phyloP scores from a whole-genome alignment of 1,140 invertebrate genomes.

The Anastatus disparis region DNA sequence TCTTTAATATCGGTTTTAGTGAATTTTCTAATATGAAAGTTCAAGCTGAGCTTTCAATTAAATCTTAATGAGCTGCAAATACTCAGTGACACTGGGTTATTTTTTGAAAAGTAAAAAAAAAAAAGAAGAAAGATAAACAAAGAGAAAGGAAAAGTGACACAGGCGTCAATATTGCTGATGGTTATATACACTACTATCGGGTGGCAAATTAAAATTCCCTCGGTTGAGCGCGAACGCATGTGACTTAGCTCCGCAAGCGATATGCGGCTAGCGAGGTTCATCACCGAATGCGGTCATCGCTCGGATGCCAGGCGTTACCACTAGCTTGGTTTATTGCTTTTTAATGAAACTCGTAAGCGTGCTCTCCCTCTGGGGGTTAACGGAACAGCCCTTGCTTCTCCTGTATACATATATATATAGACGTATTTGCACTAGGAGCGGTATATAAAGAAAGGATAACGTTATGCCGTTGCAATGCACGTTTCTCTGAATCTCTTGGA shows the following conservation, averaged over 20 bases:
- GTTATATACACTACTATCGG: neutral
- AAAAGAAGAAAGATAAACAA: no score
- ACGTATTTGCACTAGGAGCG: neutral
- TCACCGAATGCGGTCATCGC: slow-evolving; percentile 24
- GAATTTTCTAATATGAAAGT: no score
- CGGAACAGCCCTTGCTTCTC: neutral
- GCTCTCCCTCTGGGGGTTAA: slow-evolving; percentile 12
- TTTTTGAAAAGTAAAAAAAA: no score
- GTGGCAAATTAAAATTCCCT: slow-evolving; percentile 19
- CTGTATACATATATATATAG: slow-evolving; percentile 2
- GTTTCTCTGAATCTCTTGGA: neutral
- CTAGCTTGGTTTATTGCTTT: slow-evolving; percentile 28
- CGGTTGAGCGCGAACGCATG: slow-evolving; percentile 12
- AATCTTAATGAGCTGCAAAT: no score
- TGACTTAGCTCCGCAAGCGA: slow-evolving; percentile 5
- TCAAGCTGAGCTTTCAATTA: no score
- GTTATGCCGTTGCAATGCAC: neutral
- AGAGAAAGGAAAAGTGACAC: no score
- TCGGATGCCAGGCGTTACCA: slow-evolving; percentile 6
- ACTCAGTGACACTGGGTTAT: no score
- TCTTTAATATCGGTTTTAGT: no score
- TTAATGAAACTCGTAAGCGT: slow-evolving; percentile 9
- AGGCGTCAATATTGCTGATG: slow-evolving; percentile 1
- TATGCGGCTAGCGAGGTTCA: neutral
- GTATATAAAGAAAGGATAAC: neutral